phyloP scores from a whole-genome alignment of 2,797 vertebrate genomes.

The Melanogrammus aeglefinus region DNA sequence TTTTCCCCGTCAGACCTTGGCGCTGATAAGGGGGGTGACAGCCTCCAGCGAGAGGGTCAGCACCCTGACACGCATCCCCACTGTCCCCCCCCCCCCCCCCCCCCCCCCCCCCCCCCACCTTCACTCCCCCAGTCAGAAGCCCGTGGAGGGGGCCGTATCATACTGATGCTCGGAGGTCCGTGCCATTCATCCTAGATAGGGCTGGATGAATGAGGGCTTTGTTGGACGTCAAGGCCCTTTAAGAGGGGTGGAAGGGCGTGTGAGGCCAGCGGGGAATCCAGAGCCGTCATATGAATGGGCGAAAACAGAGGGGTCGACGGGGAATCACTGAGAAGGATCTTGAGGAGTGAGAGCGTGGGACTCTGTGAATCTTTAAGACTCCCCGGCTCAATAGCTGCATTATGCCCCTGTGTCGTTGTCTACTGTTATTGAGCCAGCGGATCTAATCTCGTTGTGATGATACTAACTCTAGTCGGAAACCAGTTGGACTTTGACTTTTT shows the following conservation, averaged over 20 bases:
- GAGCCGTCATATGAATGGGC: neutral
- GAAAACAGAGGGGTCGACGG: neutral
- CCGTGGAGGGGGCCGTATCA: neutral
- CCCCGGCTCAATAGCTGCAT: neutral
- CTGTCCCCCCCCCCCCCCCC: neutral
- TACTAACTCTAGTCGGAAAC: neutral
- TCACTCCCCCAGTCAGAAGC: neutral
- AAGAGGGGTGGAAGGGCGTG: neutral
- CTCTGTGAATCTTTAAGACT: neutral
- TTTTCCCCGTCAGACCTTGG: neutral
- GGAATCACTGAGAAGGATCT: neutral
- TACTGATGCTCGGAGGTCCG: neutral
- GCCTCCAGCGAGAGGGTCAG: neutral
- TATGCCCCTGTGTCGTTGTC: neutral
- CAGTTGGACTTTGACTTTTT: neutral
- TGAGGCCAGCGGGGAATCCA: neutral
- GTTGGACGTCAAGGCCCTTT: neutral
- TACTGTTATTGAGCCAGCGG: neutral
- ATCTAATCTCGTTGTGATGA: neutral
- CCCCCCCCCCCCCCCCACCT: no score
- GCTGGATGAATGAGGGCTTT: conserved; percentile 9
- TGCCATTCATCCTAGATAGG: conserved; percentile 2
- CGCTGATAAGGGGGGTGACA: neutral
- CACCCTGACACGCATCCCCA: neutral
- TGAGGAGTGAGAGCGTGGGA: neutral